Evolutionary conservation across 2,113 vertebrate genomes (phyloP), one percentile per base, ranked within the genome.

Genomic region (Aphelocoma coerulescens): DNA sequence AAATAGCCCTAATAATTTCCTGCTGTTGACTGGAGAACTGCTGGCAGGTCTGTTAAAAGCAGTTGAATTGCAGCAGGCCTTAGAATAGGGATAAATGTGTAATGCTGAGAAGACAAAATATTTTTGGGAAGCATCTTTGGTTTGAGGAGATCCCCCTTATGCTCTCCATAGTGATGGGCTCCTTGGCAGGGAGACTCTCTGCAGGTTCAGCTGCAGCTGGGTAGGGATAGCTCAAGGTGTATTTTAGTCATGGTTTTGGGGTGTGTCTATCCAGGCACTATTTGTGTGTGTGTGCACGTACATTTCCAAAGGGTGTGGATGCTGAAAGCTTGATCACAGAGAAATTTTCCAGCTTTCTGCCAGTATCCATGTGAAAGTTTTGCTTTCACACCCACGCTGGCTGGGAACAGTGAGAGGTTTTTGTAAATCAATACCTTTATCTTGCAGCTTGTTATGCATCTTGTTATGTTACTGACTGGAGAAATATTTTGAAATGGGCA

Each of bases 231-330:
- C 58, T 54, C 30, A 26, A 71, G 35, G 22, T 20, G 7, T 6
- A 2, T 61, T 87, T 72, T 65, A 39, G 39, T 44, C 18, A 18
- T 10, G 9, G 4, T 35, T 86, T 67, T 43, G 66, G 76, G 22
- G 3, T 28, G 22, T 26, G 7, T 39, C 2, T 10, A 23, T 18
- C 37, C 15, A 55, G 8, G 4, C 20, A 35, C 26, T 57, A 1
- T 33, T 33, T 59, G 6, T 26, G 1, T 62, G 18, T 59, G 6
- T 49, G 16, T 21, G 14, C 43, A 16, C 1, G 3, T 7, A 0
- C 7, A 35, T 52, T 66, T 52, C 46, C 51, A 28, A 21, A n/a
- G 43, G 16, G 43, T 43, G 15, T 43, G 43, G 43, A 16, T 43
- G 43, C 43, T 43, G 43, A 43, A 43, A 43, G 43, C 15, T 43